Conservation (phyloP, 2,888 invertebrate genomes). For the Erebia palarica region DNA sequence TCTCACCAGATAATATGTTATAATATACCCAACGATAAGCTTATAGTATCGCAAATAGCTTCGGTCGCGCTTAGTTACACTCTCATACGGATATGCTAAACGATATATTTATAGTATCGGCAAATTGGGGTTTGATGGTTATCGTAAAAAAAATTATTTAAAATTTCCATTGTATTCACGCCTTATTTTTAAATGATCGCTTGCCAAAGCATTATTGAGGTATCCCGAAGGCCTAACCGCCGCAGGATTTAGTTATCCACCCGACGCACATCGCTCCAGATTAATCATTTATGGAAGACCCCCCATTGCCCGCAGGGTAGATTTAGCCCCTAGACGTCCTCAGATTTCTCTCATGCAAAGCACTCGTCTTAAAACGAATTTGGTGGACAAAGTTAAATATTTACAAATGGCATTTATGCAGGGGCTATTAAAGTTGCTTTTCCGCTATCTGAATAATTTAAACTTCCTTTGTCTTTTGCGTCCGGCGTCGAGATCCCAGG, state of each 20-base stretch:
- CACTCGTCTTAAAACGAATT: slow-evolving; percentile 78
- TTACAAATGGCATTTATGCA: slow-evolving; percentile 68
- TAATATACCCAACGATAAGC: too few relatives aligned
- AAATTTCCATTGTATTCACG: not conserved
- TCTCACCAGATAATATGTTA: too few relatives aligned
- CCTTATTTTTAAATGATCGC: slow-evolving; percentile 6
- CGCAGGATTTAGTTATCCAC: slow-evolving; percentile 71
- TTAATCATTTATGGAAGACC: slow-evolving; percentile 79
- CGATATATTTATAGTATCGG: too few relatives aligned
- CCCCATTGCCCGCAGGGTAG: slow-evolving; percentile 66
- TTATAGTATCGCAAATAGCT: too few relatives aligned
- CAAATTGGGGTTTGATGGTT: too few relatives aligned
- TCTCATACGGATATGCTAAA: too few relatives aligned
- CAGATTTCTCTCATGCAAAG: slow-evolving; percentile 78
- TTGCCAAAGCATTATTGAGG: slow-evolving; percentile 15
- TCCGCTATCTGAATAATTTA: slow-evolving; percentile 75
- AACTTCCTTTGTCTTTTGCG: slow-evolving; percentile 78
- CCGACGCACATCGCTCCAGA: slow-evolving; percentile 74
- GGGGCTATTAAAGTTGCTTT: slow-evolving; percentile 70
- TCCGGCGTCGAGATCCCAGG: slow-evolving; percentile 75
- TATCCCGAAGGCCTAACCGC: slow-evolving; percentile 48
- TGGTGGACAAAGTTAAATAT: slow-evolving; percentile 72
- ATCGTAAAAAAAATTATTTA: too few relatives aligned
- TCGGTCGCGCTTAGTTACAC: too few relatives aligned
- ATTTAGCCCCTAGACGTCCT: slow-evolving; percentile 77